Evolutionary conservation across 2,113 vertebrate genomes (phyloP).

Genomic region (Tragulus kanchil): DNA sequence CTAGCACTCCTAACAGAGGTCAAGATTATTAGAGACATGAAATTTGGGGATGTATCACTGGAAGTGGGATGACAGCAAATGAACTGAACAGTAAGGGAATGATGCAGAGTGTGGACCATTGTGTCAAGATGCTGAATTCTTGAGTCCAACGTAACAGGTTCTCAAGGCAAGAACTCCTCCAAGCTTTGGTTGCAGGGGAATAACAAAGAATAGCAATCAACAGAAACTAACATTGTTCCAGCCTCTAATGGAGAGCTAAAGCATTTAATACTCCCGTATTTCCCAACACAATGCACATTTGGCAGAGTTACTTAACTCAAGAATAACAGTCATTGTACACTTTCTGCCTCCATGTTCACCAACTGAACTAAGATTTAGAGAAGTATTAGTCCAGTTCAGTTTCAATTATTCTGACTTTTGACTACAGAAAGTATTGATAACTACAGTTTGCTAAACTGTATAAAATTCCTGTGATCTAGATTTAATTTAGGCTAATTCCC

Average conservation of each 20-base stretch:
- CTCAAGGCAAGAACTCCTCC: neutral
- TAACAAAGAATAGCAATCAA: neutral
- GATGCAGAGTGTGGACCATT: neutral
- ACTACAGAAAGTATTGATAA: constrained; percentile 76
- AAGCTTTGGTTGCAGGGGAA: neutral
- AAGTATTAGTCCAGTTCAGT: constrained; percentile 48
- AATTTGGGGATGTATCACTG: neutral
- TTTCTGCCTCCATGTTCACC: constrained; percentile 57
- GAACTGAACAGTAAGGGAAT: neutral
- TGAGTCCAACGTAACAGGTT: neutral
- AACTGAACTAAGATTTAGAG: constrained; percentile 51
- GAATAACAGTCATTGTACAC: constrained; percentile 54
- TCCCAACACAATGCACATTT: constrained; percentile 63
- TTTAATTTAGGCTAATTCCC: constrained; percentile 72
- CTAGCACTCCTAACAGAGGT: neutral
- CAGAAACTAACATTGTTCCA: constrained; percentile 56
- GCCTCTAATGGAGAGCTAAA: neutral
- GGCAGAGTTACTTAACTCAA: constrained; percentile 53
- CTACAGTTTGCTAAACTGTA: constrained; percentile 66
- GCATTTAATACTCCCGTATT: constrained; percentile 44
- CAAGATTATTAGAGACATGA: neutral
- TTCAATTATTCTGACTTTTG: constrained; percentile 74
- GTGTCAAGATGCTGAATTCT: neutral
- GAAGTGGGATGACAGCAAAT: neutral
- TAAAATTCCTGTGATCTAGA: constrained; percentile 66